phyloP scores from a whole-genome alignment of 2,797 vertebrate genomes.

The Luscinia luscinia region DNA sequence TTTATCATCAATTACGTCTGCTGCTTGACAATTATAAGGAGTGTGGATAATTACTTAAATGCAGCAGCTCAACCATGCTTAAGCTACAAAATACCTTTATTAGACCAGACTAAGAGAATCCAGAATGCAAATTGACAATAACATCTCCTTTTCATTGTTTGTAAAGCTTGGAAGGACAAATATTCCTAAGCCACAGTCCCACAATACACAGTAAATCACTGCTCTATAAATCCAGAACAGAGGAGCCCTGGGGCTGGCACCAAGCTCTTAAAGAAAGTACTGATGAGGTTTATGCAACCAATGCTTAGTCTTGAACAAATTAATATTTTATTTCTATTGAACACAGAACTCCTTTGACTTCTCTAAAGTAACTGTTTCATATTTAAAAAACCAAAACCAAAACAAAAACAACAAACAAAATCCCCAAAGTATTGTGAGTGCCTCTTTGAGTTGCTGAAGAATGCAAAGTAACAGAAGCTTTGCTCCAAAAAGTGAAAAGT shows the following conservation, averaged over 20 bases:
- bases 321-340: slow-evolving; percentile 7
- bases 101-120: background rate
- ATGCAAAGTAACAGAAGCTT: background rate
- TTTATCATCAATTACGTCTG: background rate
- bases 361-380: background rate
- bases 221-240: background rate
- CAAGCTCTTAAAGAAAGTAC: background rate
- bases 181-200: background rate
- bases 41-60: background rate
- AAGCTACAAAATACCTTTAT: background rate
- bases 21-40: background rate
- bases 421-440: background rate
- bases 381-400: background rate
- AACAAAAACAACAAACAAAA: background rate
- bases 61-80: background rate
- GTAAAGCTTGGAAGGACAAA: background rate
- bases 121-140: background rate
- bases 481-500: background rate
- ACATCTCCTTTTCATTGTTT: background rate
- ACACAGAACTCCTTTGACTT: rapidly evolving
- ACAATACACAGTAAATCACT: slow-evolving; percentile 34
- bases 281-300: slow-evolving; percentile 16
- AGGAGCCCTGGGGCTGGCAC: background rate
- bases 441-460: background rate
- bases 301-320: background rate